These are phyloP conservation scores for Macropus fuliginosus DNA, from an alignment of 2,797 vertebrate genomes.

Conservation along the genomic window DNA sequence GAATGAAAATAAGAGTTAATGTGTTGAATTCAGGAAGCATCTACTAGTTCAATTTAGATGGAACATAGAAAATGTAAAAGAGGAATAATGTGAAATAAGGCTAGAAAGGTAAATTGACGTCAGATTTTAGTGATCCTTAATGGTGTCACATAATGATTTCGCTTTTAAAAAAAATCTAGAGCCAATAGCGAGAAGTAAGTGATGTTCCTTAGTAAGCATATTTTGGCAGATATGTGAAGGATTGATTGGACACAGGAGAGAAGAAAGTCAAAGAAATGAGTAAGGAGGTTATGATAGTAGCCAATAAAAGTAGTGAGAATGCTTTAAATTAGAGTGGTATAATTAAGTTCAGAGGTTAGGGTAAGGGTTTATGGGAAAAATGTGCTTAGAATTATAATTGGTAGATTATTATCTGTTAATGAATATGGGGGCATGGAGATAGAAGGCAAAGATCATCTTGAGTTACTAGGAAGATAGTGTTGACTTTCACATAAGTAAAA, in stretches of 20 bases:
- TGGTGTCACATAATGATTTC: neutral
- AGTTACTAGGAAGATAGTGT: neutral
- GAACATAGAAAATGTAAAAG: neutral
- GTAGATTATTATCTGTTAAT: neutral
- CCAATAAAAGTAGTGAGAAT: neutral
- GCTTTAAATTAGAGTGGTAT: neutral
- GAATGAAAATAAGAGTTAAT: neutral
- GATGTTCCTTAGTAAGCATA: neutral
- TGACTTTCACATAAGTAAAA: neutral
- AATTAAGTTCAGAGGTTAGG: neutral
- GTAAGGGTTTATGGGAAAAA: neutral
- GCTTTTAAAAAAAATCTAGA: neutral
- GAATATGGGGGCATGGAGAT: neutral
- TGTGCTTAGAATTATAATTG: neutral
- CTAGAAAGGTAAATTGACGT: neutral
- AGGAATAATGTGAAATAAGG: neutral
- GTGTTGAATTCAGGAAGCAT: neutral
- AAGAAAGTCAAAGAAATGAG: neutral
- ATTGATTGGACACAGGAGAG: neutral
- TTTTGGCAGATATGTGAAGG: neutral
- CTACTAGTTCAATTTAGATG: neutral
- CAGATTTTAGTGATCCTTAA: neutral
- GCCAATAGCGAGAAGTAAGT: neutral
- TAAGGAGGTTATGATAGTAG: neutral
- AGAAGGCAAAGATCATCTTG: neutral